phyloP scores from a whole-genome alignment of 2,888 invertebrate genomes.

The Branchellion lobata region DNA sequence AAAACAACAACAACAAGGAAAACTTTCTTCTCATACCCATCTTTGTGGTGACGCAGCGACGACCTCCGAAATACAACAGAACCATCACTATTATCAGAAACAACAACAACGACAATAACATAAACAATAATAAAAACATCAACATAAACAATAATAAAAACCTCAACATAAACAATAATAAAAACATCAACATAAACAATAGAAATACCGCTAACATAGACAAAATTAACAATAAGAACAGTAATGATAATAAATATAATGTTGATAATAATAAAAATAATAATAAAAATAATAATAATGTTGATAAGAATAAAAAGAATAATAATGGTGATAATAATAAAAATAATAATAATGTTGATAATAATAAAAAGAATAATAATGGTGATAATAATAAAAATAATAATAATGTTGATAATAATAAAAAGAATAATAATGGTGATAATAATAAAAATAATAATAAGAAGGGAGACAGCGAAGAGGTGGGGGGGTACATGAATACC shows the following conservation, averaged over 20 bases:
- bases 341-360: not conserved
- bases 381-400: not conserved
- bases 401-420: not conserved
- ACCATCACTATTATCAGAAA: slow-evolving; percentile 6
- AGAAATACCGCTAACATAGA: not conserved
- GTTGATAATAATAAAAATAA: too few species aligned
- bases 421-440: too few species aligned
- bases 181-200: not conserved
- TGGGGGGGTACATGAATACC: too few species aligned
- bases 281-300: too few species aligned
- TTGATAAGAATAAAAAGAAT: too few species aligned
- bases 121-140: not conserved
- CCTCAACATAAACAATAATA: not conserved
- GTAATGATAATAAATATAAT: not conserved
- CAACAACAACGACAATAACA: not conserved
- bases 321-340: not conserved
- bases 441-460: too few species aligned
- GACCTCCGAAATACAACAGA: not conserved
- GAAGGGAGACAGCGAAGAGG: too few species aligned
- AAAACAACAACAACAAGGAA: not conserved
- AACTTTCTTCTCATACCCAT: not conserved
- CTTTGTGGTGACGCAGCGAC: not conserved
- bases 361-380: not conserved
- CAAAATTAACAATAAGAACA: not conserved
- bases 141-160: not conserved